Evolutionary conservation across 1,140 invertebrate genomes (phyloP), one percentile per base, ranked within the genome.

Genomic region (Thrips palmi): DNA sequence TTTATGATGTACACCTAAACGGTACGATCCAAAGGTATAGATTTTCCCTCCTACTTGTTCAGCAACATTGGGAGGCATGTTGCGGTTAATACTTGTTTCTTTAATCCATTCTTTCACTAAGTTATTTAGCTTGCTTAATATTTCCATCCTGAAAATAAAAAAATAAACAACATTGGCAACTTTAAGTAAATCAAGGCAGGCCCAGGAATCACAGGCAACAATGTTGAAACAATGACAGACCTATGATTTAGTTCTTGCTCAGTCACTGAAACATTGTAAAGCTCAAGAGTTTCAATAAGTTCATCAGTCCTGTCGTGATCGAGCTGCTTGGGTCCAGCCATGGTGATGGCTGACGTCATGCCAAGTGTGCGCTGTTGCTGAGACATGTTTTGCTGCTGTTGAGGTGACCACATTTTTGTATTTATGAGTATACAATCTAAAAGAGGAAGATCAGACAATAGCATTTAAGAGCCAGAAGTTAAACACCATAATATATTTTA

Each of bases 1-100:
- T 67, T 80, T 77, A 49, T 85, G 91, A 58, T 98, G 91, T n/a
- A 98, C 78, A 39, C 79, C 80, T 45, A 83, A 59, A 44, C 79
- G 67, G 50, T 83, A 99, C 34, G 94, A 98, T 32, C 96, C 96
- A 66, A 99, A 99, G 19, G 96, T 98, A 52, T 92, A 97, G 41
- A 99, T 91, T 64, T 97, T 97, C 3, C 96, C 96, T 32, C 93
- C 92, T 44, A 94, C 74, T 52, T 74, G 73, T 42, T 86, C 80
- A 5, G 84, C 82, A 0, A 85, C 72, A 50, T 70, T 77, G 44
- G 71, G 67, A 4, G 88, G 87, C 74, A 94, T 84, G 54, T 87
- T 88, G 56, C 84, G 85, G 27, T 43, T 46, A 33, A 89, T 60
- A 44, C 85, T 89, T 10, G 89, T 68, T 47, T 92, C 79, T 51